Percentiles rank a stretch among this genome's conserved stretches.
These are phyloP conservation scores for Gari tellinella DNA, from an alignment of 2,888 invertebrate species.

Conservation along the genomic window DNA sequence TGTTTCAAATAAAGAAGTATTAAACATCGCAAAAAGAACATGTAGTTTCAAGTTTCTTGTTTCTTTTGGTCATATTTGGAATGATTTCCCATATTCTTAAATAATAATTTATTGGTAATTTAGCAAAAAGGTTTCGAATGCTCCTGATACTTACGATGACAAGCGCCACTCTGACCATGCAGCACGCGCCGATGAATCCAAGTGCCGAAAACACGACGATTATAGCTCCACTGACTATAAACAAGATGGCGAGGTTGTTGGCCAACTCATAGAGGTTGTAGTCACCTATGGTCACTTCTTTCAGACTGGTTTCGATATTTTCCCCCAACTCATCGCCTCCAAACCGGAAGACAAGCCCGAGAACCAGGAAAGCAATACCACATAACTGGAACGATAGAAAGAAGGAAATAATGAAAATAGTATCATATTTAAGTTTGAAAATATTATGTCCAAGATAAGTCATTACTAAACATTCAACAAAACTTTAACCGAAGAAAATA, in stretches of 20 bases:
- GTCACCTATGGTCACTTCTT: slow-evolving; percentile 39
- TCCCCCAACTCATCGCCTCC: slow-evolving; percentile 49
- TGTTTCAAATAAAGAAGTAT: too few species aligned
- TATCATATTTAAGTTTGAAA: too few species aligned
- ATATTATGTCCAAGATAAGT: too few species aligned
- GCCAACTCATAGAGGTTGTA: slow-evolving; percentile 48
- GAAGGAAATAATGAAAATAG: too few species aligned
- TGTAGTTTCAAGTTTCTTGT: too few species aligned
- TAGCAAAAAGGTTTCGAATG: too few species aligned
- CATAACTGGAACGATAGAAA: slow-evolving; percentile 53
- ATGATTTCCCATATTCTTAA: too few species aligned
- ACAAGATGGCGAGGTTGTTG: slow-evolving; percentile 52
- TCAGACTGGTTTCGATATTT: slow-evolving; percentile 43
- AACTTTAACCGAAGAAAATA: too few species aligned
- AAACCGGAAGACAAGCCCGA: slow-evolving; percentile 59
- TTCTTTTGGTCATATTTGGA: too few species aligned
- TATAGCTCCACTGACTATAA: slow-evolving; percentile 61
- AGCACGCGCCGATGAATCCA: slow-evolving; percentile 63
- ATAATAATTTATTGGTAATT: too few species aligned
- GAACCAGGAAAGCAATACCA: slow-evolving; percentile 58
- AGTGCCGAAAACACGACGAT: slow-evolving; percentile 54
- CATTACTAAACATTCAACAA: too few species aligned
- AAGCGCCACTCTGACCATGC: slow-evolving; percentile 43
- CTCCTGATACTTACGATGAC: slow-evolving; percentile 50
- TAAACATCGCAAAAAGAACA: too few species aligned